Percentiles rank a stretch among this genome's conserved stretches.
Evolutionary conservation across 2,797 vertebrate species (phyloP).

Genomic region (Emys orbicularis): DNA sequence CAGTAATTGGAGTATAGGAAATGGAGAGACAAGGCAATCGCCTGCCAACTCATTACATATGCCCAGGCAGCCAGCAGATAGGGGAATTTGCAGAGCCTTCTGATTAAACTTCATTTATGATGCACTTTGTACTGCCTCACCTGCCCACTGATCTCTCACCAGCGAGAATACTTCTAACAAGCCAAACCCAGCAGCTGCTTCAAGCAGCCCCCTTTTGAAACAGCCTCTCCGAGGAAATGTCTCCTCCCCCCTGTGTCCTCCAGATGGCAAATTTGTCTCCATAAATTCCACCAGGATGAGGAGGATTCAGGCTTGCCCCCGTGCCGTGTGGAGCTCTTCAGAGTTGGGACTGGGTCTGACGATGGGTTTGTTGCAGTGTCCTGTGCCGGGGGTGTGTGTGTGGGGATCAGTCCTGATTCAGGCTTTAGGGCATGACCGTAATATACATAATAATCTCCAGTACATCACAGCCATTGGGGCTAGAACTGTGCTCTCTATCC

Average conservation of each 20-base stretch:
- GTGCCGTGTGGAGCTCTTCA: too few relatives aligned
- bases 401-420: too few relatives aligned
- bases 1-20: conserved; percentile 54
- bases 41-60: not conserved
- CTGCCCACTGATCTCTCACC: not conserved
- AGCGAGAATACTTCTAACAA: not conserved
- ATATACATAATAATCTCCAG: too few relatives aligned
- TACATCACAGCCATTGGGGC: too few relatives aligned
- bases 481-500: too few relatives aligned
- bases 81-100: not conserved
- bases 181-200: not conserved
- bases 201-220: not conserved
- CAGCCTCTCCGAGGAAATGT: not conserved
- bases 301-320: too few relatives aligned
- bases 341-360: too few relatives aligned
- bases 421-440: too few relatives aligned
- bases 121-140: not conserved
- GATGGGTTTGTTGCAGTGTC: too few relatives aligned
- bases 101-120: not conserved
- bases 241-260: rapidly evolving
- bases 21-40: not conserved
- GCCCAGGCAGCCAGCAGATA: rapidly evolving
- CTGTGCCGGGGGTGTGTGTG: too few relatives aligned
- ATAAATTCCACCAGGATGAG: too few relatives aligned
- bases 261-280: too few relatives aligned